Base-by-base conservation (phyloP, 2,888 invertebrate species). In the Chalcis sispes region DNA sequence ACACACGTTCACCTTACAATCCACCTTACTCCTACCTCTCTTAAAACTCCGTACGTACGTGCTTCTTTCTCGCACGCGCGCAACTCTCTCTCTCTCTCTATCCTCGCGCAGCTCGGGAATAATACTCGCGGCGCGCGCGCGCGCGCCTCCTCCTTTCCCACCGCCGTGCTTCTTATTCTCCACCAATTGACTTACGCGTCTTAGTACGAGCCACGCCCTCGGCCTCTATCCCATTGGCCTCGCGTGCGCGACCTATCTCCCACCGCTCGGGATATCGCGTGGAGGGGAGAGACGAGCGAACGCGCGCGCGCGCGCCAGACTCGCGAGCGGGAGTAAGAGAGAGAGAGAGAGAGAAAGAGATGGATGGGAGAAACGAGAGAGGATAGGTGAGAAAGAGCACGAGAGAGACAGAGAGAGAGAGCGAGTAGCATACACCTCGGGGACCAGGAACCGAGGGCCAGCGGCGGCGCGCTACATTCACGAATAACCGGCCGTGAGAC, bases 401-500 rank as follows among this genome's bases (percentile, higher is more conserved):
- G 46, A 59, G 56, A 18, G 46, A 54, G 66, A 54, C 40, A 32
- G 70, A 58, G 48, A 52, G 15, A 58, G 54, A 52, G 54, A 29
- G 54, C 46, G 40, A n/a, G 10, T 25, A 25, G 64, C 75, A 64
- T 8, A 52, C 23, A 62, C 20, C 69, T 56, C 58, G 69, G 67
- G 67, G 42, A 74, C 66, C 67, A 65, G 71, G 71, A 69, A 52
- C 62, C 61, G 64, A 65, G 72, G 72, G 66, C 62, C 67, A 59
- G 29, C 67, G 42, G 50, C 20, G 72, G 42, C 80, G 71, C 72
- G 69, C 75, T n/a, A 62, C 77, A 78, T 20, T 78, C 71, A 72
- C 46, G 77, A 77, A 74, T 74, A 62, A 77, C 50, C 77, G 75
- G 75, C 59, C 72, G 77, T 72, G 75, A 65, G 52, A 72, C 66